These are phyloP conservation scores for Hippoglossus stenolepis DNA, from an alignment of 2,113 vertebrate species.

Conservation along the genomic window DNA sequence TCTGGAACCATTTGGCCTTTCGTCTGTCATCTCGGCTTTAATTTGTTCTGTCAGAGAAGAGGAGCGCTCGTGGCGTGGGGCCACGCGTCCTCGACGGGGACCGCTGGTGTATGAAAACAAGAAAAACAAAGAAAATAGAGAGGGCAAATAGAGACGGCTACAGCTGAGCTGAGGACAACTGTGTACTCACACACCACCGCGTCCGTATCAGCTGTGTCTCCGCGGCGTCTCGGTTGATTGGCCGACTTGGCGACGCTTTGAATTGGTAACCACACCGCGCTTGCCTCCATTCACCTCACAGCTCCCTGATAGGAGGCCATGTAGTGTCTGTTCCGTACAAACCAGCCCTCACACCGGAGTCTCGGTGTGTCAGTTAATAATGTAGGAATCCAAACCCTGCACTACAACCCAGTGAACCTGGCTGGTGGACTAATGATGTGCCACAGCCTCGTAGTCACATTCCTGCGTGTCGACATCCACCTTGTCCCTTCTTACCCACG, in stretches of 20 bases:
- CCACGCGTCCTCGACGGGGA: slow-evolving; percentile 14
- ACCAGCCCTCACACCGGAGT: background rate
- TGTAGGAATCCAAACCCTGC: slow-evolving; percentile 18
- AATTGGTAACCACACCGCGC: slow-evolving; percentile 50
- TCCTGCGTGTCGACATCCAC: slow-evolving; percentile 20
- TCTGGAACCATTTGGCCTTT: slow-evolving; percentile 56
- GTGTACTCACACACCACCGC: slow-evolving; percentile 5
- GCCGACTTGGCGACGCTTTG: slow-evolving; percentile 27
- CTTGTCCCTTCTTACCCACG: background rate
- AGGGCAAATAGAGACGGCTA: background rate
- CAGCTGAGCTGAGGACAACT: background rate
- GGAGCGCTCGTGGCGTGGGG: slow-evolving; percentile 7
- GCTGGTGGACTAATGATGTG: slow-evolving; percentile 44
- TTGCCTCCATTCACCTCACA: slow-evolving; percentile 6
- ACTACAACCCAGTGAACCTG: slow-evolving; percentile 1
- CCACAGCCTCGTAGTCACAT: slow-evolving; percentile 16
- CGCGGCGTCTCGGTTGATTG: background rate
- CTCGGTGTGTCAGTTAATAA: slow-evolving; percentile 48
- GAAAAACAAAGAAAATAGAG: background rate
- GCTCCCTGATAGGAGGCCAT: slow-evolving; percentile 9
- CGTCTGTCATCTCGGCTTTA: slow-evolving; percentile 51
- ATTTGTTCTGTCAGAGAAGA: slow-evolving; percentile 62
- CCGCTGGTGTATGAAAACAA: slow-evolving; percentile 19
- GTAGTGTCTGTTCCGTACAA: slow-evolving; percentile 9
- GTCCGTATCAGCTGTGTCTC: slow-evolving; percentile 15